Conservation (phyloP, 2,113 vertebrate species). For the Tylochromis polylepis region DNA sequence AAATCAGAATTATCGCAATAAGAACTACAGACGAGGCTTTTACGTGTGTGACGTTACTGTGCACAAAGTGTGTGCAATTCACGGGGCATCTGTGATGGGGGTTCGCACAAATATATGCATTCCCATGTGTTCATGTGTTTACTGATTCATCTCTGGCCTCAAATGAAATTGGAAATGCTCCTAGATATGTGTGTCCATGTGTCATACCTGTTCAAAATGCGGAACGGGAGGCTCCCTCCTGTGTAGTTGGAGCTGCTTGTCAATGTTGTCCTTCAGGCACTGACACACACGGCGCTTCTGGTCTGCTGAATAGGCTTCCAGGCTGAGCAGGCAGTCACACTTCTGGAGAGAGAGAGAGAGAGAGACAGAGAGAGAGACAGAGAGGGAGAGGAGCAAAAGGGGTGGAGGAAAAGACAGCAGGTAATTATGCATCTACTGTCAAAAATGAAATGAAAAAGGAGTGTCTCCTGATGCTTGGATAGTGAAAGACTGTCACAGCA, state of each 20-base stretch:
- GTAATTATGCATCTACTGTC: slow-evolving; percentile 44
- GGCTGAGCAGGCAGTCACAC: slow-evolving; percentile 93
- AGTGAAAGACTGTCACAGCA: neutral
- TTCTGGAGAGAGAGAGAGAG: slow-evolving; percentile 72
- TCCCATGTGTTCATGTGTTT: slow-evolving; percentile 39
- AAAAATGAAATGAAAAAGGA: slow-evolving; percentile 4
- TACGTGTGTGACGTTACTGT: neutral
- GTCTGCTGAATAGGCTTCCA: slow-evolving; percentile 90
- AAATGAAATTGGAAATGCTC: neutral
- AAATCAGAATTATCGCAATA: neutral
- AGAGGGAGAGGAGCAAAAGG: neutral
- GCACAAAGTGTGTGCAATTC: slow-evolving; percentile 4
- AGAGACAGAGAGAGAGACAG: neutral
- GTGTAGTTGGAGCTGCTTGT: slow-evolving; percentile 85
- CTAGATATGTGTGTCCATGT: neutral
- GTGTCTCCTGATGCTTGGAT: neutral
- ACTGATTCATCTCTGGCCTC: neutral
- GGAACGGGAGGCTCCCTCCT: slow-evolving; percentile 62
- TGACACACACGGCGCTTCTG: slow-evolving; percentile 94
- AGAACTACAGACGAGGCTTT: neutral
- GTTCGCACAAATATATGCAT: slow-evolving; percentile 39
- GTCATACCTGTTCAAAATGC: slow-evolving; percentile 80
- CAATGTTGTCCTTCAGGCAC: slow-evolving; percentile 92
- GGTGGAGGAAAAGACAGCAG: slow-evolving; percentile 17
- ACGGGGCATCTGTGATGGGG: slow-evolving; percentile 21